phyloP scores from a whole-genome alignment of 2,888 invertebrate species.

The Cacoxenus indagator region DNA sequence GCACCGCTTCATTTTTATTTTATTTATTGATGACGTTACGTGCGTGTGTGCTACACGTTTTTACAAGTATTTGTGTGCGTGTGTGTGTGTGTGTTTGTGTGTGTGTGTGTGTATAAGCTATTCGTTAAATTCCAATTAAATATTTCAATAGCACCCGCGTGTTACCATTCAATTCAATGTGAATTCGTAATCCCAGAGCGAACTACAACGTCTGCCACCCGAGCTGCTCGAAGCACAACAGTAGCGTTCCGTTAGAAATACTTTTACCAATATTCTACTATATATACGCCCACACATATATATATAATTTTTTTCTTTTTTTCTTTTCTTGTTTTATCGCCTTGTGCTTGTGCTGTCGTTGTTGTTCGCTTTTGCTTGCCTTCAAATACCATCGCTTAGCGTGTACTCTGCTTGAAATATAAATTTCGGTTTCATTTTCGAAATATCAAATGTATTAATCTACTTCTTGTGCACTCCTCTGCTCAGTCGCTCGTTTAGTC shows the following conservation, averaged over 20 bases:
- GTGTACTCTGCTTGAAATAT: conserved; percentile 32
- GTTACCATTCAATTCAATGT: conserved; percentile 27
- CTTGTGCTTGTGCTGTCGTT: neutral
- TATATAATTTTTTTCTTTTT: neutral
- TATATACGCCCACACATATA: conserved; percentile 14
- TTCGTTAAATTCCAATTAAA: conserved; percentile 62
- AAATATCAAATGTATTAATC: conserved; percentile 60
- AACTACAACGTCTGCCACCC: neutral
- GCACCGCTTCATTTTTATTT: conserved; percentile 1
- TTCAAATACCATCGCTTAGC: conserved; percentile 34
- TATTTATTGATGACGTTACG: conserved; percentile 21
- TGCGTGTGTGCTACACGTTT: too few relatives aligned
- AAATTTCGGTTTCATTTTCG: conserved; percentile 42
- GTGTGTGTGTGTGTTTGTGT: neutral
- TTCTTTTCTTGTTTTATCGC: conserved; percentile 1
- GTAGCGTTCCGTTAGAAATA: neutral
- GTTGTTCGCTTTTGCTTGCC: neutral
- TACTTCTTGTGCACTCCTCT: conserved; percentile 36
- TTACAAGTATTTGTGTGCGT: neutral
- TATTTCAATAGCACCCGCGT: conserved; percentile 53
- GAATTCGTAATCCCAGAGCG: conserved; percentile 30
- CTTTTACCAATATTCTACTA: neutral
- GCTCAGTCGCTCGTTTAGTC: too few relatives aligned
- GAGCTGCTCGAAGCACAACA: neutral
- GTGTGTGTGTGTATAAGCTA: conserved; percentile 39